Evolutionary conservation across 2,797 vertebrate genomes (phyloP).

Genomic region (Sandelia bainsii): DNA sequence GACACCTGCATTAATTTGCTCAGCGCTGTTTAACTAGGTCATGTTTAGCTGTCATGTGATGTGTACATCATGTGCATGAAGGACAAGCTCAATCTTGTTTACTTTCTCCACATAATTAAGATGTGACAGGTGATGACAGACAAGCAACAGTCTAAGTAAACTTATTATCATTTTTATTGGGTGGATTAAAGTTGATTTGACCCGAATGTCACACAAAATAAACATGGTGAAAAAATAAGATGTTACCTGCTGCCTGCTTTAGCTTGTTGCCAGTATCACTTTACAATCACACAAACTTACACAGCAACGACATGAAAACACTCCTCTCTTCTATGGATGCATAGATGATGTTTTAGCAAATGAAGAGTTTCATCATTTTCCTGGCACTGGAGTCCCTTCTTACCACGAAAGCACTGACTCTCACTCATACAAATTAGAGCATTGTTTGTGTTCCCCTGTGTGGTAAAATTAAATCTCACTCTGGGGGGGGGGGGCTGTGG

Average conservation of each 20-base stretch:
- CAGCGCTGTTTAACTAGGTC: conserved; percentile 12
- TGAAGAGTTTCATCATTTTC: not conserved
- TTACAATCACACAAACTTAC: not conserved
- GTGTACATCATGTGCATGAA: not conserved
- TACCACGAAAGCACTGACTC: conserved; percentile 15
- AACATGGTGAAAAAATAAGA: not conserved
- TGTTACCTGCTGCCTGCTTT: not conserved
- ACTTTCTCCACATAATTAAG: conserved; percentile 15
- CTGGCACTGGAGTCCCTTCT: conserved; percentile 10
- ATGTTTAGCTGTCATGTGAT: conserved; percentile 8
- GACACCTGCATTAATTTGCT: not conserved
- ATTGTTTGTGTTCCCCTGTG: conserved; percentile 8
- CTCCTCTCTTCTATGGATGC: not conserved
- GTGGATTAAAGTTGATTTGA: not conserved
- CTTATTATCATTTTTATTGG: not conserved
- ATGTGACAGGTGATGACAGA: not conserved
- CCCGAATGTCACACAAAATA: not conserved
- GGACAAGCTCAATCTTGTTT: conserved; percentile 4
- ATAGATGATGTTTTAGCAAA: too few species aligned
- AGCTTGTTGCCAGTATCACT: not conserved
- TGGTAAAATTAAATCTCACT: conserved; percentile 32
- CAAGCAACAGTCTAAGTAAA: not conserved
- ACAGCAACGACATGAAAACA: too few species aligned
- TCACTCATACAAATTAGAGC: not conserved
- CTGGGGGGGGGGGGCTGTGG: conserved; percentile 20